phyloP scores from a whole-genome alignment of 1,140 invertebrate genomes.

The Drosophila ironensis region DNA sequence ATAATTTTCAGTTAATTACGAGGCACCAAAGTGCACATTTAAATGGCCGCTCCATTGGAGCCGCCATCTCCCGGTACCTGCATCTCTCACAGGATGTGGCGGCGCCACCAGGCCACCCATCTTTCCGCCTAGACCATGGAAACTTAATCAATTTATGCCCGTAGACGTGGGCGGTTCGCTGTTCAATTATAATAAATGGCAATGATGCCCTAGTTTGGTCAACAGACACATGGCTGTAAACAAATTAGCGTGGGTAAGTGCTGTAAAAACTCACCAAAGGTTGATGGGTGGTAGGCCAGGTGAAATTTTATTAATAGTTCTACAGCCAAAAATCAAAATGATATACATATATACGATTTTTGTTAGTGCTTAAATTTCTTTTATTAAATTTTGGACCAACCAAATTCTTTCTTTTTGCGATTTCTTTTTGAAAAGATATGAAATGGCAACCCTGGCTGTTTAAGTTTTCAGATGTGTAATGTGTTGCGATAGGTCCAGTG shows the following conservation, averaged over 20 bases:
- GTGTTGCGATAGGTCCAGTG: too few relatives aligned
- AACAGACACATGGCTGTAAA: conserved; percentile 19
- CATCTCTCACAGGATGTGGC: neutral
- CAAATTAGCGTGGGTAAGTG: conserved; percentile 33
- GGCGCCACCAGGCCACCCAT: neutral
- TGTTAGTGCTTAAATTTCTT: too few relatives aligned
- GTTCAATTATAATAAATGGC: conserved; percentile 66
- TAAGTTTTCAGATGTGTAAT: too few relatives aligned
- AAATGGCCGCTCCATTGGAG: conserved; percentile 35
- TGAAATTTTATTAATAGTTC: conserved; percentile 17
- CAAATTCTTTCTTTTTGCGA: too few relatives aligned
- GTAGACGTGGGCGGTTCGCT: conserved; percentile 21
- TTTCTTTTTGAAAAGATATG: too few relatives aligned
- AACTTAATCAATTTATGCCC: conserved; percentile 67
- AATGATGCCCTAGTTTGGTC: conserved; percentile 40
- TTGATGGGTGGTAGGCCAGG: conserved; percentile 13
- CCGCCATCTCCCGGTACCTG: neutral
- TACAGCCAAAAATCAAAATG: too few relatives aligned
- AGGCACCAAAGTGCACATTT: conserved; percentile 49
- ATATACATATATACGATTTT: too few relatives aligned
- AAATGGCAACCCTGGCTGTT: too few relatives aligned
- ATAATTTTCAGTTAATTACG: conserved; percentile 57
- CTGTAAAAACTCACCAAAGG: conserved; percentile 16
- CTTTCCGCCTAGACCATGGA: conserved; percentile 15
- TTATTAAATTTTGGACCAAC: too few relatives aligned